A percentile compares a stretch with the other conserved stretches of the same genome.
These are phyloP conservation scores for Netta rufina DNA, from an alignment of 2,797 vertebrate genomes.

Conservation along the genomic window DNA sequence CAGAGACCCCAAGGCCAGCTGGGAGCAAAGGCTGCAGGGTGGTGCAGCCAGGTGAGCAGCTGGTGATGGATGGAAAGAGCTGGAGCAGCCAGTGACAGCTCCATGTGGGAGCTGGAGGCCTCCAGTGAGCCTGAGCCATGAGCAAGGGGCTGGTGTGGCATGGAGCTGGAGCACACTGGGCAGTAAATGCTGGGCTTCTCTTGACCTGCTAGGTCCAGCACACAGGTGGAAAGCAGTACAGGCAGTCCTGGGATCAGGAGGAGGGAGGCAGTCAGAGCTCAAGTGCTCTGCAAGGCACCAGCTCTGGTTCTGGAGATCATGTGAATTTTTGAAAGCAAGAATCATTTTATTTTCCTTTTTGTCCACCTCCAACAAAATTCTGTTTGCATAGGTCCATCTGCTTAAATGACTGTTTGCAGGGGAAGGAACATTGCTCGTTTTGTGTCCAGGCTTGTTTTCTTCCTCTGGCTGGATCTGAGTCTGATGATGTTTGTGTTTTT, in stretches of 20 bases:
- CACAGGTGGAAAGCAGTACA: background rate
- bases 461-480: background rate
- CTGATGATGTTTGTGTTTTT: background rate
- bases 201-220: background rate
- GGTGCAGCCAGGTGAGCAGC: accelerated
- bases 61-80: background rate
- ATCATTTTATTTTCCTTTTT: background rate
- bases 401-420: accelerated
- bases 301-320: background rate
- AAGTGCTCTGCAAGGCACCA: accelerated
- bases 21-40: background rate
- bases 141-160: background rate
- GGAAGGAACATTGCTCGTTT: background rate
- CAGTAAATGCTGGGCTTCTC: background rate
- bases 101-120: background rate
- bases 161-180: no score
- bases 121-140: accelerated
- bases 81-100: background rate
- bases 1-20: background rate
- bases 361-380: background rate
- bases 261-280: background rate
- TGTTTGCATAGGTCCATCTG: background rate
- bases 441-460: background rate
- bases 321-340: background rate
- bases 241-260: background rate